phyloP scores from a whole-genome alignment of 2,113 vertebrate species.

The Vicugna pacos region DNA sequence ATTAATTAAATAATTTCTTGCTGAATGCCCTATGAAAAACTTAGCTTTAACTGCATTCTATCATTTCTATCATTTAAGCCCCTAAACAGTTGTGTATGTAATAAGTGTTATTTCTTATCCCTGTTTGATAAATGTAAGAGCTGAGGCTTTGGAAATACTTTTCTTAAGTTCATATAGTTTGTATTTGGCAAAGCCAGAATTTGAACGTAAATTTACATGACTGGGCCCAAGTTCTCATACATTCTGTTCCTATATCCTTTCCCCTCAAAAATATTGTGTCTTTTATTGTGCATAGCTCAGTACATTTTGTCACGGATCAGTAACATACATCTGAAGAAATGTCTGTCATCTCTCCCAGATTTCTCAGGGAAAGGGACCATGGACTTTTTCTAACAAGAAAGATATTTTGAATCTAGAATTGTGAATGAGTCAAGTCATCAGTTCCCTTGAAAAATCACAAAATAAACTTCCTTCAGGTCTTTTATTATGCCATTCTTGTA shows the following conservation, averaged over 20 bases:
- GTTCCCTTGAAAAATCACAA: conserved; percentile 11
- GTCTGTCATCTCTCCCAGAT: background rate
- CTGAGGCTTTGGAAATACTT: background rate
- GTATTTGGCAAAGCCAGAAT: background rate
- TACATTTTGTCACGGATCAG: background rate
- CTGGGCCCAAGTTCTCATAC: background rate
- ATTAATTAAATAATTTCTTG: background rate
- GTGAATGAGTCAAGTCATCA: conserved; percentile 15
- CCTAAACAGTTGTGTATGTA: background rate
- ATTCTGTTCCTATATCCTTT: background rate
- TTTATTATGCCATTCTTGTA: background rate
- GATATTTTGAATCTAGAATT: background rate
- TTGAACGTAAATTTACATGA: background rate
- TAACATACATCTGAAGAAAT: background rate
- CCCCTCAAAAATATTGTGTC: background rate
- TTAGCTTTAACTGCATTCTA: background rate
- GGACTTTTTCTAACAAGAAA: background rate
- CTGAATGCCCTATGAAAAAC: background rate
- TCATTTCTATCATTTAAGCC: background rate
- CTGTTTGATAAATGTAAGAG: background rate
- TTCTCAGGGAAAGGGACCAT: background rate
- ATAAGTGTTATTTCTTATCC: background rate
- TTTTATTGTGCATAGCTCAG: background rate
- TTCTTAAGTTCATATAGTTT: background rate
- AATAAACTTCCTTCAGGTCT: background rate